These are phyloP conservation scores for Malurus splendens DNA, from an alignment of 2,797 vertebrate species.

Conservation along the genomic window DNA sequence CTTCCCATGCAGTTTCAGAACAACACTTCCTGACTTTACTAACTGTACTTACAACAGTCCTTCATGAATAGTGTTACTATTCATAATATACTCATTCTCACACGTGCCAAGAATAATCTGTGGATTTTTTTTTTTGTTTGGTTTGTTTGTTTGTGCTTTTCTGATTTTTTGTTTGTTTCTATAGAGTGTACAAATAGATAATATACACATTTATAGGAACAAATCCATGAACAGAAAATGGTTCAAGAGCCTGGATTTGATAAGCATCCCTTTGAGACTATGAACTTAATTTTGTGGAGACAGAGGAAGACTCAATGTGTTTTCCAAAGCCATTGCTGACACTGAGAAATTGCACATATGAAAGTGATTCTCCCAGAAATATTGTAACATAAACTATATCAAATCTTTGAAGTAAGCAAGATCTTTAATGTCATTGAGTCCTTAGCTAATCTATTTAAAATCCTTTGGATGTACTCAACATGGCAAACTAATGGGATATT, in stretches of 20 bases:
- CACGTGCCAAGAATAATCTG: neutral
- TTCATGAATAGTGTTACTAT: neutral
- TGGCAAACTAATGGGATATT: neutral
- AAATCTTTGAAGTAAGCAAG: neutral
- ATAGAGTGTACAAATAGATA: neutral
- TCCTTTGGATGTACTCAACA: neutral
- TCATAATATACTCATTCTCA: neutral
- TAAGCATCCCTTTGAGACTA: neutral
- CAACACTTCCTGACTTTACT: neutral
- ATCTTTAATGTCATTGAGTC: neutral
- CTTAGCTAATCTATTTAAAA: neutral
- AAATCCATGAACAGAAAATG: neutral
- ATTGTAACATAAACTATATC: neutral
- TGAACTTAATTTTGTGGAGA: neutral
- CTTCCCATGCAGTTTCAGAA: neutral
- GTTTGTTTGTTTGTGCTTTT: no score
- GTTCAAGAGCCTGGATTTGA: neutral
- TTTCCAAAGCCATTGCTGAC: neutral
- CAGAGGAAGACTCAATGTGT: neutral
- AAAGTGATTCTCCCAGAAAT: neutral
- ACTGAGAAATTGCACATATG: neutral
- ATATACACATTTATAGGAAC: neutral
- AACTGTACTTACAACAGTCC: neutral
- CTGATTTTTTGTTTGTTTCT: neutral
- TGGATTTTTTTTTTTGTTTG: no score